These are phyloP conservation scores for Dichetophora obliterata DNA, from an alignment of 2,888 invertebrate species.

Conservation along the genomic window DNA sequence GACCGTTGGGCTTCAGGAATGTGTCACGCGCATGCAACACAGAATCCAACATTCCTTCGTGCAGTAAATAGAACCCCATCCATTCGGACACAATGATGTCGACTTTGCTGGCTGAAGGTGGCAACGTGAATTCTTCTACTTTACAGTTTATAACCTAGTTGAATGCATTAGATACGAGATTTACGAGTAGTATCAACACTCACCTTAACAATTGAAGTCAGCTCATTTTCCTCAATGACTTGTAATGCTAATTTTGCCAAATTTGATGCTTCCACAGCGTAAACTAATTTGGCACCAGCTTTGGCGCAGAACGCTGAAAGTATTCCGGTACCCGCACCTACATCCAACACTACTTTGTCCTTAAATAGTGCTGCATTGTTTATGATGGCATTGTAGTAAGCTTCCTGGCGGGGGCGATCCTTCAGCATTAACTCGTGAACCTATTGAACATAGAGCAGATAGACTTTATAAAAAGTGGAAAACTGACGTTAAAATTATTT, in stretches of 20 bases:
- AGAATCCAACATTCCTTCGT: constrained; percentile 96
- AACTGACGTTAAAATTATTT: constrained; percentile 54
- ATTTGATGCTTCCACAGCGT: constrained; percentile 86
- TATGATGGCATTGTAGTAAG: constrained; percentile 85
- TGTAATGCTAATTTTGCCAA: constrained; percentile 76
- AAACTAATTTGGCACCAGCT: constrained; percentile 90
- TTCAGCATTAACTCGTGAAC: constrained; percentile 85
- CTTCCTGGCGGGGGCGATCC: constrained; percentile 81
- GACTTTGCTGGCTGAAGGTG: constrained; percentile 75
- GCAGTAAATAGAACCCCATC: constrained; percentile 97
- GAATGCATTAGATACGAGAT: neutral
- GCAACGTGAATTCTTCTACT: constrained; percentile 75
- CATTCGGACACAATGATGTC: constrained; percentile 96
- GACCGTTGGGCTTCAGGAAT: constrained; percentile 81
- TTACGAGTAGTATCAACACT: constrained; percentile 66
- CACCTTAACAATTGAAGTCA: constrained; percentile 75
- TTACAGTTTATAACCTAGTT: constrained; percentile 68
- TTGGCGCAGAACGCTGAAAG: constrained; percentile 89
- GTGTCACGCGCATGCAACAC: constrained; percentile 85
- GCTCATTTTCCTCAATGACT: constrained; percentile 79
- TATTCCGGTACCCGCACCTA: constrained; percentile 90
- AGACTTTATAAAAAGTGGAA: neutral
- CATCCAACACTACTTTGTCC: constrained; percentile 86
- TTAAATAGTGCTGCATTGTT: constrained; percentile 77
- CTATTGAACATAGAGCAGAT: constrained; percentile 70